Percentiles rank a stretch among this genome's conserved stretches.
Conservation (phyloP, 30 jellyfish, hydroid and myxozoan species). For the Clytia hemisphaerica region DNA sequence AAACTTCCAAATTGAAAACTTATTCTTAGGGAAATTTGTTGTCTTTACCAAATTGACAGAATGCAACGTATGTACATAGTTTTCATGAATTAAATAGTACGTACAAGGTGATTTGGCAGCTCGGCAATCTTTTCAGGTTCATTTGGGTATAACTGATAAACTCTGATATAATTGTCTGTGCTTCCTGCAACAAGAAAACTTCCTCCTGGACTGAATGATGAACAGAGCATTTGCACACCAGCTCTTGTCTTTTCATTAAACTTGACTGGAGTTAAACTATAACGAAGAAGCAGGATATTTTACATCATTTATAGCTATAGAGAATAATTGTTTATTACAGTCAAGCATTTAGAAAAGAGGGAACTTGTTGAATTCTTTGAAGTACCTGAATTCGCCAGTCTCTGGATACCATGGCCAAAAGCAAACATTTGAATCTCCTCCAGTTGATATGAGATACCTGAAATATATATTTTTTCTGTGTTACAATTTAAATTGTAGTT, state of each 20-base stretch:
- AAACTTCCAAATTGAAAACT: no score
- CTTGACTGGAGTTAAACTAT: constrained; percentile 67
- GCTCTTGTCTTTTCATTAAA: constrained; percentile 90
- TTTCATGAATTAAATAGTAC: constrained; percentile 12
- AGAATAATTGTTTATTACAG: no score
- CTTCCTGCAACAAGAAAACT: constrained; percentile 89
- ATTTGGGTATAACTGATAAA: constrained; percentile 86
- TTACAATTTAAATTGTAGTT: no score
- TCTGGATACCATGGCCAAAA: constrained; percentile 73
- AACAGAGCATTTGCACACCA: constrained; percentile 96
- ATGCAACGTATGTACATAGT: no score
- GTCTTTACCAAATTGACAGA: no score
- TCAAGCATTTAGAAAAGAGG: neutral
- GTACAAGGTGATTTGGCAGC: constrained; percentile 68
- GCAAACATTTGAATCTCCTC: constrained; percentile 96
- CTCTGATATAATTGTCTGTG: constrained; percentile 72
- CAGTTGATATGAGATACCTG: constrained; percentile 93
- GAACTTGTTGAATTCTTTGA: neutral
- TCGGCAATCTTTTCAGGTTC: constrained; percentile 88
- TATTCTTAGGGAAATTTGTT: no score
- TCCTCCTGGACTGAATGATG: constrained; percentile 98
- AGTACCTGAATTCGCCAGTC: constrained; percentile 54
- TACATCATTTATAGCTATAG: neutral
- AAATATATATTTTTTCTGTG: neutral
- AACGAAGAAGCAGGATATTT: neutral